Conservation (phyloP, 1,140 invertebrate species). For the Patella vulgata region DNA sequence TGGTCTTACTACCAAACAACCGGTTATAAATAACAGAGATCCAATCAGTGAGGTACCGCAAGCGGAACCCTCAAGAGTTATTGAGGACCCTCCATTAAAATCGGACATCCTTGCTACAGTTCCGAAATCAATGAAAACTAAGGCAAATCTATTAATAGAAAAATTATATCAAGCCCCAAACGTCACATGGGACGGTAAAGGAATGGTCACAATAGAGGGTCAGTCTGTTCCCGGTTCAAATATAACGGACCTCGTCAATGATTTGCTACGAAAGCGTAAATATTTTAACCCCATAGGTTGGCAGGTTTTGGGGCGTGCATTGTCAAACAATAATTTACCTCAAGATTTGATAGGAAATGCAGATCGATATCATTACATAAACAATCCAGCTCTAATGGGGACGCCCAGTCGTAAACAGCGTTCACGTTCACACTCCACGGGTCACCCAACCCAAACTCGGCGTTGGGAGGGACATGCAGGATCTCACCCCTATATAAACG, state of each 20-base stretch:
- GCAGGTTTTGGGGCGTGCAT: not conserved
- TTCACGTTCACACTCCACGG: conserved; percentile 2
- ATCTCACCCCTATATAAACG: no score
- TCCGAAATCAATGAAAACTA: conserved; percentile 9
- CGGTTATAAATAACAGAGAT: no score
- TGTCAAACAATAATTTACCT: not conserved
- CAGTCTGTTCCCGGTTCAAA: conserved; percentile 1
- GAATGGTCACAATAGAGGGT: not conserved
- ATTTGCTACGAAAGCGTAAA: conserved; percentile 9
- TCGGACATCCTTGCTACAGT: conserved; percentile 6
- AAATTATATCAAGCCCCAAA: not conserved
- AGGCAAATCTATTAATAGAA: conserved; percentile 9
- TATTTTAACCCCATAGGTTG: not conserved
- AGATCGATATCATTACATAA: no score
- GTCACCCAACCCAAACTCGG: not conserved
- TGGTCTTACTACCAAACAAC: no score
- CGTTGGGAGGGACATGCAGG: not conserved
- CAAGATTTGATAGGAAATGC: no score
- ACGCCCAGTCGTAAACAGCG: no score
- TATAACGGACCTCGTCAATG: conserved; percentile 4
- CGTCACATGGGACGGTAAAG: conserved; percentile 6
- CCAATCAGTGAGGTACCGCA: not conserved
- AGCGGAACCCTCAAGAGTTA: not conserved
- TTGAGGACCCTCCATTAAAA: not conserved
- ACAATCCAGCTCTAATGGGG: no score